These are phyloP conservation scores for Anthrax anthrax DNA, from an alignment of 2,888 invertebrate species.

Conservation along the genomic window DNA sequence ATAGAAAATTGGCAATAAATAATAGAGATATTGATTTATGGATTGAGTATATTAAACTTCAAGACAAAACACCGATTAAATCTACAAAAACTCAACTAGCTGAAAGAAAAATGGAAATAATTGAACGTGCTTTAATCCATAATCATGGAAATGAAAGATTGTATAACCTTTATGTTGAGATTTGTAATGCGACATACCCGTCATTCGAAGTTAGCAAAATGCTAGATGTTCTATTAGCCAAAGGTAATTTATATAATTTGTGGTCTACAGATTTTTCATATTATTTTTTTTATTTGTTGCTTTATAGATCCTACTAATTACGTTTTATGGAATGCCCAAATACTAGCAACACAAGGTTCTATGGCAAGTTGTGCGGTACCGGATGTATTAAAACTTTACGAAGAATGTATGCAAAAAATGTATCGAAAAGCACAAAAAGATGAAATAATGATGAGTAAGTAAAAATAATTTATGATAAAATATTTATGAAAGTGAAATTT, in stretches of 20 bases:
- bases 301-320: conserved; percentile 23
- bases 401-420: conserved; percentile 32
- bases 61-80: conserved; percentile 32
- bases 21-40: conserved; percentile 41
- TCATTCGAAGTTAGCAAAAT: conserved; percentile 42
- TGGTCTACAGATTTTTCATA: background rate
- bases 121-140: conserved; percentile 43
- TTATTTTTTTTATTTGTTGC: background rate
- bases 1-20: conserved; percentile 36
- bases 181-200: conserved; percentile 38
- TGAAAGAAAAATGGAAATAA: conserved; percentile 45
- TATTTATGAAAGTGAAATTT: background rate
- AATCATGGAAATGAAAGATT: conserved; percentile 41
- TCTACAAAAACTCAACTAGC: conserved; percentile 25
- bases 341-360: conserved; percentile 35
- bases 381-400: conserved; percentile 42
- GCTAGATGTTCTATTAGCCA: conserved; percentile 35
- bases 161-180: conserved; percentile 30
- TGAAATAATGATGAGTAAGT: conserved; percentile 14
- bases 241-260: conserved; percentile 32
- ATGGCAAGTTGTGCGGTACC: conserved; percentile 48
- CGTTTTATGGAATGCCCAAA: conserved; percentile 28
- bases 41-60: conserved; percentile 45
- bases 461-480: background rate
- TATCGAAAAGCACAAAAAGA: conserved; percentile 18